phyloP scores from a whole-genome alignment of 1,140 invertebrate genomes.

The Microvelia longipes region DNA sequence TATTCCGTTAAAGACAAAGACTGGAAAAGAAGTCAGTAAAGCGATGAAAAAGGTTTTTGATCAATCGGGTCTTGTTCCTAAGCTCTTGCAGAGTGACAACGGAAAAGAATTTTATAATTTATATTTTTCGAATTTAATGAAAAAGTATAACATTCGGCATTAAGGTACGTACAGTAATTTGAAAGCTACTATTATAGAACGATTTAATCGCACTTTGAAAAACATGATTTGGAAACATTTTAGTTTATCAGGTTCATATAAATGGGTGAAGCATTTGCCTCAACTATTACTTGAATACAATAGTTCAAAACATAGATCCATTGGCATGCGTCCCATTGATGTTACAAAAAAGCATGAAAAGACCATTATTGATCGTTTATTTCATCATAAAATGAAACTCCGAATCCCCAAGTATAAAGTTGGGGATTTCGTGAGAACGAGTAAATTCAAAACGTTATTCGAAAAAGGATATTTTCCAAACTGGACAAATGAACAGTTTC shows the following conservation, averaged over 20 bases:
- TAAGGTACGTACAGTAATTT: conserved; percentile 26
- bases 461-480: conserved; percentile 24
- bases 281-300: conserved; percentile 29
- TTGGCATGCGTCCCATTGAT: conserved; percentile 25
- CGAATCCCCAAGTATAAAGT: conserved; percentile 22
- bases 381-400: conserved; percentile 18
- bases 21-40: too few relatives aligned
- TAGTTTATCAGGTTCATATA: conserved; percentile 25
- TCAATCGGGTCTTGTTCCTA: background rate
- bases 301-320: conserved; percentile 26
- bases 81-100: conserved; percentile 23
- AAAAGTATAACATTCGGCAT: conserved; percentile 15
- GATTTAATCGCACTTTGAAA: conserved; percentile 31
- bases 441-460: conserved; percentile 22
- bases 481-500: conserved; percentile 25
- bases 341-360: conserved; percentile 14
- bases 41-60: background rate
- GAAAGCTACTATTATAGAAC: conserved; percentile 31
- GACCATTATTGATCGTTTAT: conserved; percentile 17
- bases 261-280: conserved; percentile 22
- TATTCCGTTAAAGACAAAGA: background rate
- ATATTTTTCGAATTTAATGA: conserved; percentile 23
- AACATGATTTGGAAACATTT: conserved; percentile 27
- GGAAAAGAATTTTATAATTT: conserved; percentile 26
- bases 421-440: conserved; percentile 24